Conservation (phyloP, 2,113 vertebrate genomes). For the Tor tambroides region DNA sequence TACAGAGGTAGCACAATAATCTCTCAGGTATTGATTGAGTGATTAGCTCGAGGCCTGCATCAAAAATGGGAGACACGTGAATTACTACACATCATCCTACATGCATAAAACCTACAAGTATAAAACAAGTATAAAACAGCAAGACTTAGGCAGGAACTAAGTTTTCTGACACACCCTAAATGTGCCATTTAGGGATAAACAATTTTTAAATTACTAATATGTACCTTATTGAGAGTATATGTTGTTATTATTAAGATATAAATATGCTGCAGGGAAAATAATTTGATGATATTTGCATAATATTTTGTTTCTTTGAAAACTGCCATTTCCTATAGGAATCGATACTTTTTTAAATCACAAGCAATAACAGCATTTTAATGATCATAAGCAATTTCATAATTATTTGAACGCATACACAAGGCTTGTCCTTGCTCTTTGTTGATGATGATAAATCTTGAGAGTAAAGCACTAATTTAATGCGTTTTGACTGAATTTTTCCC, state of each 20-base stretch:
- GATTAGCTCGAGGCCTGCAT: background rate
- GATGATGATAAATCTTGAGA: background rate
- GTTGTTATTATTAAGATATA: background rate
- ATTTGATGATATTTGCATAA: background rate
- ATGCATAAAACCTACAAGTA: background rate
- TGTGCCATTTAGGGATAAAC: too few relatives aligned
- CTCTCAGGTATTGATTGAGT: slow-evolving; percentile 24
- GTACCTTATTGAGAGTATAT: too few relatives aligned
- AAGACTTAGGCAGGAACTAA: background rate
- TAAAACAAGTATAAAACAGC: background rate
- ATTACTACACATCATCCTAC: background rate
- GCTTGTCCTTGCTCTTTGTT: background rate
- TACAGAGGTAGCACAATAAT: background rate
- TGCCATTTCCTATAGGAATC: background rate
- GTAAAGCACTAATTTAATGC: background rate
- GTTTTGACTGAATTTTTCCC: background rate
- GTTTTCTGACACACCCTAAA: background rate
- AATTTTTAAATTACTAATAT: too few relatives aligned
- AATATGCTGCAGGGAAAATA: background rate
- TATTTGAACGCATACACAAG: background rate
- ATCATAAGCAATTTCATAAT: background rate
- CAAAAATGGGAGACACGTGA: background rate
- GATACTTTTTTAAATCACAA: background rate
- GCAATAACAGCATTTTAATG: background rate
- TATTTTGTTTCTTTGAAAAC: background rate